phyloP scores from a whole-genome alignment of 2,113 vertebrate species.

The Chelonoidis abingdonii region DNA sequence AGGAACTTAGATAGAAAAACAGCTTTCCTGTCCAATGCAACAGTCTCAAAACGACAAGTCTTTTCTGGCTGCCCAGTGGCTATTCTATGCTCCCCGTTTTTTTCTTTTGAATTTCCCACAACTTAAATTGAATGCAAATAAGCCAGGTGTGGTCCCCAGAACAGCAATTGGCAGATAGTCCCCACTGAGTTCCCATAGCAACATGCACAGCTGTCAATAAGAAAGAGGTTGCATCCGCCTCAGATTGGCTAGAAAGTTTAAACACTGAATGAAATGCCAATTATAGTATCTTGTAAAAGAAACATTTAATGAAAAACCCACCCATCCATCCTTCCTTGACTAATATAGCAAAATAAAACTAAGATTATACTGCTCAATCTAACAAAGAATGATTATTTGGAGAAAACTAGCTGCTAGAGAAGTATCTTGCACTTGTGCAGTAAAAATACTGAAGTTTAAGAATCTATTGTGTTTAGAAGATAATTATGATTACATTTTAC shows the following conservation, averaged over 20 bases:
- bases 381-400: constrained; percentile 5
- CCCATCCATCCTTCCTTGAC: constrained; percentile 52
- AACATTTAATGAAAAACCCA: constrained; percentile 48
- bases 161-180: constrained; percentile 64
- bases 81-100: constrained; percentile 48
- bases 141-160: constrained; percentile 79
- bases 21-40: constrained; percentile 48
- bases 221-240: constrained; percentile 53
- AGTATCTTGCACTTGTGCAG: constrained; percentile 20
- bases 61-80: constrained; percentile 47
- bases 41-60: constrained; percentile 56
- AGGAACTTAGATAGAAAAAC: constrained; percentile 7
- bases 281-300: constrained; percentile 44
- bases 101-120: constrained; percentile 73
- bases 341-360: constrained; percentile 59
- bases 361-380: constrained; percentile 16
- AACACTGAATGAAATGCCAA: constrained; percentile 66
- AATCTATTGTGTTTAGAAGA: constrained; percentile 2
- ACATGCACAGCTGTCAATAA: constrained; percentile 73
- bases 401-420: not conserved
- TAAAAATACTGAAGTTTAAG: constrained; percentile 13
- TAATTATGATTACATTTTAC: no score
- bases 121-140: constrained; percentile 81
- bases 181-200: constrained; percentile 76
- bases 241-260: constrained; percentile 69